Percentiles rank a stretch among this genome's conserved stretches.
phyloP scores from a whole-genome alignment of 2,888 invertebrate species.

The Hoplodrina blanda region DNA sequence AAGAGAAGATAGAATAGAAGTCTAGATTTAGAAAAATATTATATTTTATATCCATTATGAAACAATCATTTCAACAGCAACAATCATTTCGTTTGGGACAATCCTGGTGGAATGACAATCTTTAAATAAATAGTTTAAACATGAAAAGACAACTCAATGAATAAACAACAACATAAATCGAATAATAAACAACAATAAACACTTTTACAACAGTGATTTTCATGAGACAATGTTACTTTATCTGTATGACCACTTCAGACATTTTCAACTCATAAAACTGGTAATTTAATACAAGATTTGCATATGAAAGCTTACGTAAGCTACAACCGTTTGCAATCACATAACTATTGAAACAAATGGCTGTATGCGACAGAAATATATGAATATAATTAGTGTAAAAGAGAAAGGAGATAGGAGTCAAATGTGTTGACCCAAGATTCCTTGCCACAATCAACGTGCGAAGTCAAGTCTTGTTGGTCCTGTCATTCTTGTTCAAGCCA shows the following conservation, averaged over 20 bases:
- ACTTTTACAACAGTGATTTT: conserved; percentile 13
- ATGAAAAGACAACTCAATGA: background rate
- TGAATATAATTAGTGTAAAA: conserved; percentile 66
- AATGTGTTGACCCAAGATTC: conserved; percentile 87
- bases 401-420: conserved; percentile 76
- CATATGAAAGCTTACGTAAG: conserved; percentile 69
- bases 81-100: too few species aligned
- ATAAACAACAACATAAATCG: background rate
- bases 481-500: conserved; percentile 80
- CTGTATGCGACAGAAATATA: conserved; percentile 58
- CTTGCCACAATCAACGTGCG: conserved; percentile 87
- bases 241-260: background rate
- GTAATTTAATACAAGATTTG: conserved; percentile 63
- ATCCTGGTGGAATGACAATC: too few species aligned
- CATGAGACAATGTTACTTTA: conserved; percentile 32
- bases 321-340: conserved; percentile 71
- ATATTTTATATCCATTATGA: too few species aligned
- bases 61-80: too few species aligned
- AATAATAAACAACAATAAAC: conserved; percentile 8
- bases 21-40: too few species aligned
- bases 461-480: conserved; percentile 83
- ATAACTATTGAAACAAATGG: conserved; percentile 64
- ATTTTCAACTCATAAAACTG: conserved; percentile 44
- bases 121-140: too few species aligned
- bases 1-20: too few species aligned